Conservation (phyloP, 2,113 vertebrate genomes). For the Larimichthys crocea region DNA sequence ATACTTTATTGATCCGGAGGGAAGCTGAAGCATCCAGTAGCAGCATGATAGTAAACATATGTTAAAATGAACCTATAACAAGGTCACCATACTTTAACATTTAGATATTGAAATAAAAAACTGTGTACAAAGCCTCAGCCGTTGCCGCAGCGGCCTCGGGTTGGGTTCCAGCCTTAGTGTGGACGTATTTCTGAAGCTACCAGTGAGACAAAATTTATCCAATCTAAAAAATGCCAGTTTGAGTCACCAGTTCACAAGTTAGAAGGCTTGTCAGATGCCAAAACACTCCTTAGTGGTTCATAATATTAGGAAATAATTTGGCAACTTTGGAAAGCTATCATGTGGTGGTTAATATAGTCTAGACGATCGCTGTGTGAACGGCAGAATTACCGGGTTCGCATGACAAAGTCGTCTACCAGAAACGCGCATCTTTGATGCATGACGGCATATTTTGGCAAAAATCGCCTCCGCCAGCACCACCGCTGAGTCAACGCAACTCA, state of each 20-base stretch:
- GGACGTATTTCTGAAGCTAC: neutral
- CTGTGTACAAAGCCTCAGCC: too few relatives aligned
- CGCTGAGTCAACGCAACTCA: neutral
- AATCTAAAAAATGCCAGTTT: neutral
- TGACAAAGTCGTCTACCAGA: slow-evolving; percentile 3
- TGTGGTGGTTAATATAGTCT: neutral
- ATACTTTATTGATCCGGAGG: too few relatives aligned
- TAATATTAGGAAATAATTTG: neutral
- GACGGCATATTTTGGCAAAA: neutral
- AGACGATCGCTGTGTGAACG: neutral
- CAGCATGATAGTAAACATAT: too few relatives aligned
- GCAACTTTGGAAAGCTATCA: neutral
- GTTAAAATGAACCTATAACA: too few relatives aligned
- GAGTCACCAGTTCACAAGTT: neutral
- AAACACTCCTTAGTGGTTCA: neutral
- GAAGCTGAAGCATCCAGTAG: too few relatives aligned
- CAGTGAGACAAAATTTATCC: neutral
- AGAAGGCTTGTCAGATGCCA: neutral
- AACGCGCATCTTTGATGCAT: neutral
- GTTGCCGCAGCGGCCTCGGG: too few relatives aligned
- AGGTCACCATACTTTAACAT: too few relatives aligned
- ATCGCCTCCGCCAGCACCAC: too few relatives aligned
- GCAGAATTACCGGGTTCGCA: neutral
- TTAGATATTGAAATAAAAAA: too few relatives aligned
- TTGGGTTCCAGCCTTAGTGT: too few relatives aligned